A percentile compares a stretch with the other conserved stretches of the same genome.
Evolutionary conservation across 1,140 invertebrate species (phyloP).

Genomic region (Zaprionus taronus): DNA sequence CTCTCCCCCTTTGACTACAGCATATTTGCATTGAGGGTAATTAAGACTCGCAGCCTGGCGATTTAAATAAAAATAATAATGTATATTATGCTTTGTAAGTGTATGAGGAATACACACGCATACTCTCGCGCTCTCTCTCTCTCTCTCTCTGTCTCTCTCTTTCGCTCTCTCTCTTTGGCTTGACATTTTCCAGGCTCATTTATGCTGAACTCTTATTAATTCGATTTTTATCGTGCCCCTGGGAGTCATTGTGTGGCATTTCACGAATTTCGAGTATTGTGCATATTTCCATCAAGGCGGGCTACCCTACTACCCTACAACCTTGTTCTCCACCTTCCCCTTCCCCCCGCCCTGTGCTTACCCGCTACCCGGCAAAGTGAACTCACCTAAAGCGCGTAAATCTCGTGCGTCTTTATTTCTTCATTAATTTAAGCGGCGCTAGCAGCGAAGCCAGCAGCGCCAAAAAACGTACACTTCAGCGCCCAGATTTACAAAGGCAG

Average conservation of each 20-base stretch:
- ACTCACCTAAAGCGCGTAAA: conserved; percentile 76
- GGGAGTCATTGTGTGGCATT: conserved; percentile 83
- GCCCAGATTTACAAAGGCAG: conserved; percentile 63
- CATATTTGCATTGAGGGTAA: conserved; percentile 45
- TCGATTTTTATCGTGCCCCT: conserved; percentile 83
- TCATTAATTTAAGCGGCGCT: conserved; percentile 81
- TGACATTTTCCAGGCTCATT: conserved; percentile 71
- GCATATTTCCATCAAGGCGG: conserved; percentile 60
- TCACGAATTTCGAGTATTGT: conserved; percentile 73
- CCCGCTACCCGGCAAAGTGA: conserved; percentile 8
- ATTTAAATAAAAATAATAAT: conserved; percentile 64
- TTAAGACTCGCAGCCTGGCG: conserved; percentile 51
- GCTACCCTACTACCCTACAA: conserved; percentile 17
- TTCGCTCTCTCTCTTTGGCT: conserved; percentile 5
- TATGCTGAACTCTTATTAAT: conserved; percentile 82
- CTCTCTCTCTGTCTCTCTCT: neutral
- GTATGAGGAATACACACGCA: neutral
- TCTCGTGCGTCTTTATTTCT: conserved; percentile 83
- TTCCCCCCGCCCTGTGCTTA: neutral
- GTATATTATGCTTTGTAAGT: conserved; percentile 15
- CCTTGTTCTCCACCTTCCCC: neutral
- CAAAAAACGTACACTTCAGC: conserved; percentile 53
- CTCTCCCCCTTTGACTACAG: neutral
- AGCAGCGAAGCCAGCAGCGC: conserved; percentile 25
- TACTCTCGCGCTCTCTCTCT: neutral